phyloP scores from a whole-genome alignment of 2,113 vertebrate genomes.

The Ctenodactylus gundi region DNA sequence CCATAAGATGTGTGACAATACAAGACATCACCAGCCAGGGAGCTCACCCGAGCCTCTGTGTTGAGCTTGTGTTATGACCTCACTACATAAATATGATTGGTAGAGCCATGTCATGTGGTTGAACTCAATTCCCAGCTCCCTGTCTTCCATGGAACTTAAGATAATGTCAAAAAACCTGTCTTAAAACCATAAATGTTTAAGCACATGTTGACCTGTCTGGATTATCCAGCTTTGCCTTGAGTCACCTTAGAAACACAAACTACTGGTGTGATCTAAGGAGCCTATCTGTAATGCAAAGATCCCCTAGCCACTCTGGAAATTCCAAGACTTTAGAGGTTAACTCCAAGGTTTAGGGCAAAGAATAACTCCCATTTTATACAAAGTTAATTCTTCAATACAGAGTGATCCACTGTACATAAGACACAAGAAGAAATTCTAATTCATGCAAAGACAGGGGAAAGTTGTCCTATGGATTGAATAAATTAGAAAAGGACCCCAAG shows the following conservation, averaged over 20 bases:
- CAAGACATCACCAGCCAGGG: rapidly evolving
- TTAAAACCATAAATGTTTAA: not conserved
- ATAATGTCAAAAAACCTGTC: too few relatives aligned
- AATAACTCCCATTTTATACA: too few relatives aligned
- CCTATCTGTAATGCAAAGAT: not conserved
- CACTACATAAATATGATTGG: rapidly evolving
- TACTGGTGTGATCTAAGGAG: too few relatives aligned
- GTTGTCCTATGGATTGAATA: not conserved
- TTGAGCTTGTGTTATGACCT: not conserved
- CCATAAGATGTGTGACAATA: rapidly evolving
- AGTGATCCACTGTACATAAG: not conserved
- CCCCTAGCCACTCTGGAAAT: not conserved
- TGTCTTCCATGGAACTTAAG: not conserved
- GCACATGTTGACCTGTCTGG: not conserved
- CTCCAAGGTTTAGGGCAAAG: too few relatives aligned
- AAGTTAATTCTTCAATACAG: not conserved
- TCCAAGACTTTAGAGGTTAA: too few relatives aligned
- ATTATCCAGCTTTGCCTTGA: rapidly evolving
- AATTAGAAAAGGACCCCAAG: not conserved
- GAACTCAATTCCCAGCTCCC: not conserved
- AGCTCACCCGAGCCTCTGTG: not conserved
- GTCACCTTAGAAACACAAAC: not conserved
- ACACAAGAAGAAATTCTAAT: not conserved
- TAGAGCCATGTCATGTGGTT: rapidly evolving
- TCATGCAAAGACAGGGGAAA: not conserved